Conservation (phyloP, 2,888 invertebrate genomes). For the Rambutsinella grinnellia region DNA sequence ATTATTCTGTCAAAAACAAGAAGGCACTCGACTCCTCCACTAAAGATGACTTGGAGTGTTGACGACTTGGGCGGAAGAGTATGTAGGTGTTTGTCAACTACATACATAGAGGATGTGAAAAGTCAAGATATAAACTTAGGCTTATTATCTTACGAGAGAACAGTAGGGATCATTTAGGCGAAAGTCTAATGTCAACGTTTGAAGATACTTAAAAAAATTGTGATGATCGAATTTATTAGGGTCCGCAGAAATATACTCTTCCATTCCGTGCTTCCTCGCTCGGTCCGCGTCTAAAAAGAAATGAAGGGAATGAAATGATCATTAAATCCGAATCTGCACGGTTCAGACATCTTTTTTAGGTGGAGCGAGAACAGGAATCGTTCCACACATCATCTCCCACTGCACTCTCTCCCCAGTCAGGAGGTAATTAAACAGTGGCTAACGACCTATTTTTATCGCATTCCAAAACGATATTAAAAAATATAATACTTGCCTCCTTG, state of each 20-base stretch:
- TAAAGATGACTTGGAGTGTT: no score
- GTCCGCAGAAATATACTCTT: slow-evolving; percentile 99
- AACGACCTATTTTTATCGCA: not conserved
- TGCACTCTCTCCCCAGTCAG: no score
- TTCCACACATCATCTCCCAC: no score
- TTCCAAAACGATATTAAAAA: not conserved
- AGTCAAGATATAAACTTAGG: not conserved
- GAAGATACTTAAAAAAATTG: slow-evolving; percentile 89
- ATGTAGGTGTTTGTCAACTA: not conserved
- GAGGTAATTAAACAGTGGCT: no score
- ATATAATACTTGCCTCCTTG: slow-evolving; percentile 82
- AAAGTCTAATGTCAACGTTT: slow-evolving; percentile 94
- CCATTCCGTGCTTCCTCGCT: slow-evolving; percentile 98
- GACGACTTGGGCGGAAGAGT: no score
- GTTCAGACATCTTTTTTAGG: no score
- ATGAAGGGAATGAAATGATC: no score
- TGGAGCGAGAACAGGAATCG: no score
- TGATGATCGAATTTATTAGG: slow-evolving; percentile 98
- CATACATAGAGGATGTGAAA: slow-evolving; percentile 1
- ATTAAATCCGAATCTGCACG: no score
- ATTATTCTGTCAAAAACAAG: no score
- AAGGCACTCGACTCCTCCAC: no score
- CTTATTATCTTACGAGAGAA: slow-evolving; percentile 82
- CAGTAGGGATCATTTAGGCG: slow-evolving; percentile 98
- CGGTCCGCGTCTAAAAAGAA: slow-evolving; percentile 84